phyloP scores from a whole-genome alignment of 2,888 invertebrate genomes.

The Eucera pruinosa region DNA sequence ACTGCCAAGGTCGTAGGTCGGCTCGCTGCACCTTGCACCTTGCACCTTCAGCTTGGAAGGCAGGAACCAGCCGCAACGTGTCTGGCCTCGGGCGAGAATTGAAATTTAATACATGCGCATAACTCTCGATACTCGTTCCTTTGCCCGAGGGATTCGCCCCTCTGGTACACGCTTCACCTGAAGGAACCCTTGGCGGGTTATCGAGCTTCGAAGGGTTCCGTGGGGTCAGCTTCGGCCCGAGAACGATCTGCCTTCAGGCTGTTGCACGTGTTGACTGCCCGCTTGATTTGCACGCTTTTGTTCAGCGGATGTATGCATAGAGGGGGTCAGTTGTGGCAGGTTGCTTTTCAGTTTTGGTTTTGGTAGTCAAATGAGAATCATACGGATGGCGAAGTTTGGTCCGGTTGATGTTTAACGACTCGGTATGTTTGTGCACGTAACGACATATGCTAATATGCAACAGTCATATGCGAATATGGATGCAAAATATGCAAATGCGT shows the following conservation, averaged over 20 bases:
- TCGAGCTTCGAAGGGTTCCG: conserved; percentile 49
- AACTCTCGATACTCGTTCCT: conserved; percentile 57
- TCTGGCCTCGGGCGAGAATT: conserved; percentile 79
- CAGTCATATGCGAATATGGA: too few species aligned
- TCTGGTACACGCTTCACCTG: conserved; percentile 38
- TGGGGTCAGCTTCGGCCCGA: conserved; percentile 38
- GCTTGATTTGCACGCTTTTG: conserved; percentile 6
- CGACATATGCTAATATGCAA: too few species aligned
- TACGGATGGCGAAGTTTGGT: not conserved
- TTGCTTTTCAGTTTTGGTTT: conserved; percentile 1
- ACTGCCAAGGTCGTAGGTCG: conserved; percentile 82
- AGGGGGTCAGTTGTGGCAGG: not conserved
- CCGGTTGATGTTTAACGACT: too few species aligned
- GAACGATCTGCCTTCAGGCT: conserved; percentile 39
- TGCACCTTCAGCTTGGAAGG: conserved; percentile 75
- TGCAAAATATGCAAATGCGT: too few species aligned
- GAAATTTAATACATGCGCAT: conserved; percentile 79
- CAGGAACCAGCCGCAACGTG: conserved; percentile 71
- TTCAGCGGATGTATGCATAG: not conserved
- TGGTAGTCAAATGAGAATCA: conserved; percentile 10
- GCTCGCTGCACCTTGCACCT: conserved; percentile 78
- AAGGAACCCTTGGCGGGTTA: conserved; percentile 52
- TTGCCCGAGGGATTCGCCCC: conserved; percentile 38
- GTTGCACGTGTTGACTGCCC: conserved; percentile 19
- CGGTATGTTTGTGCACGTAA: too few species aligned